These are phyloP conservation scores for Hetaerina americana DNA, from an alignment of 1,140 invertebrate species.

Conservation along the genomic window DNA sequence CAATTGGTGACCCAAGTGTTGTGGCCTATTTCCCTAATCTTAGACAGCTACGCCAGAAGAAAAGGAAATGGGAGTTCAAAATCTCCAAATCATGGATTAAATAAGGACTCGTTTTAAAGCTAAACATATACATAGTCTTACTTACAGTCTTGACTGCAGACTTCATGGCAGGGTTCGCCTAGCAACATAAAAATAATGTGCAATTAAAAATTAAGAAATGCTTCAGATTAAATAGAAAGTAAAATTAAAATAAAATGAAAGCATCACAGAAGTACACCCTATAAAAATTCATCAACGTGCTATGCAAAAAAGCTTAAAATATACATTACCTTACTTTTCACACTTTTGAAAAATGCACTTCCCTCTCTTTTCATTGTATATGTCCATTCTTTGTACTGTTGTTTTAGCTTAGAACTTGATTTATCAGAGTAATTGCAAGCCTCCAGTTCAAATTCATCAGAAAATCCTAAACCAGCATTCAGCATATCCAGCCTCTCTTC, in stretches of 20 bases:
- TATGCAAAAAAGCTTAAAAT: slow-evolving; percentile 8
- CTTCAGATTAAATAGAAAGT: slow-evolving; percentile 21
- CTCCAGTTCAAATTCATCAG: slow-evolving; percentile 90
- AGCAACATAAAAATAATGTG: slow-evolving; percentile 28
- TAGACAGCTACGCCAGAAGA: too few relatives aligned
- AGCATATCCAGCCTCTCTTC: slow-evolving; percentile 81
- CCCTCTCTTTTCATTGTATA: slow-evolving; percentile 48
- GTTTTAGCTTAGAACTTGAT: slow-evolving; percentile 56
- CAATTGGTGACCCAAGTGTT: too few relatives aligned
- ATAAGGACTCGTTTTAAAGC: slow-evolving; percentile 8
- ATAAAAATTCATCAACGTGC: slow-evolving; percentile 15
- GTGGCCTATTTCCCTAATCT: too few relatives aligned
- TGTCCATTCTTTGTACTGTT: slow-evolving; percentile 65
- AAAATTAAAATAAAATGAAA: slow-evolving; percentile 15
- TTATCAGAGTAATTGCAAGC: slow-evolving; percentile 75
- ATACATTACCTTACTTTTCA: slow-evolving; percentile 53
- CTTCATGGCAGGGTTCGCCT: slow-evolving; percentile 71
- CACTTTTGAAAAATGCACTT: slow-evolving; percentile 55
- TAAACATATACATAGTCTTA: slow-evolving; percentile 17
- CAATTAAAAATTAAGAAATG: slow-evolving; percentile 17
- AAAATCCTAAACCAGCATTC: slow-evolving; percentile 75
- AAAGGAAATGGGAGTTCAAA: too few relatives aligned
- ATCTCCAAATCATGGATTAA: slow-evolving; percentile 6
- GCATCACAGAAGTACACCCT: slow-evolving; percentile 2
- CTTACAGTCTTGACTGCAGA: slow-evolving; percentile 68